Evolutionary conservation across 2,113 vertebrate genomes (phyloP).

Genomic region (Pteropus alecto): DNA sequence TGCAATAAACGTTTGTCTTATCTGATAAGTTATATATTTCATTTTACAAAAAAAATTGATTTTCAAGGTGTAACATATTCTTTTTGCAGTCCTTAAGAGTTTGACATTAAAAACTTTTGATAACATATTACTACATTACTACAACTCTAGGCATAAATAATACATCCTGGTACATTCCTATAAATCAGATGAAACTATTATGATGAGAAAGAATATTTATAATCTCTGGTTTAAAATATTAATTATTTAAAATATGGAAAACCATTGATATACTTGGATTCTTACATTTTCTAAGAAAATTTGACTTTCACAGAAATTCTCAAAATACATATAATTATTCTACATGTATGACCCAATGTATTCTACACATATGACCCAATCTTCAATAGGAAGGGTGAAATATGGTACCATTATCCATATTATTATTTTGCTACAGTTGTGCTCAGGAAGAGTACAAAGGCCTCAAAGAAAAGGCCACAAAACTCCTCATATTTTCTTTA

Average conservation of each 20-base stretch:
- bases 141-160: background rate
- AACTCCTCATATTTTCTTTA: background rate
- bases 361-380: background rate
- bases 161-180: background rate
- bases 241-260: background rate
- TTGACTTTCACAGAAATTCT: conserved; percentile 8
- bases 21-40: background rate
- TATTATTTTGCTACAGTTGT: background rate
- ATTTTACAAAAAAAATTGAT: background rate
- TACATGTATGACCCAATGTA: background rate
- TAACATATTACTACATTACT: background rate
- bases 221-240: background rate
- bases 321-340: background rate
- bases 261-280: background rate
- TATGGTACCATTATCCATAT: background rate
- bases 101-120: background rate
- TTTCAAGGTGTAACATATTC: background rate
- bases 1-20: background rate
- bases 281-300: background rate
- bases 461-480: background rate
- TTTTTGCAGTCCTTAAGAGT: background rate
- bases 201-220: background rate
- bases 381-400: background rate
- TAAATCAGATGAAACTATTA: background rate
- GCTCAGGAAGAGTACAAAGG: background rate